Base-by-base conservation (phyloP, 2,888 invertebrate genomes). In the Strigamia crassipes region DNA sequence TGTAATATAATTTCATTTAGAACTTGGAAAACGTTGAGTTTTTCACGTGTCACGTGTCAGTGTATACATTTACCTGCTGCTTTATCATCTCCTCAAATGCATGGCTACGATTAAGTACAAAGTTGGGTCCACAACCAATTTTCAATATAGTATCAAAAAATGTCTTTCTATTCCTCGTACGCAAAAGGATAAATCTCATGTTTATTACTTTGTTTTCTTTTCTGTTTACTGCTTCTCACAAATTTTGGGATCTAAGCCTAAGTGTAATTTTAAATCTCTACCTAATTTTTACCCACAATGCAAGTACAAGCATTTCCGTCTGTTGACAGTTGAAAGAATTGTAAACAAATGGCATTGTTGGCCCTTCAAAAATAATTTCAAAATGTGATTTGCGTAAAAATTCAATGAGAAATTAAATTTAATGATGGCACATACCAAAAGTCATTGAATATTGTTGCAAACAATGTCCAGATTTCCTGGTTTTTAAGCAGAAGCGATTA, bases 111-210 rank as follows among this genome's bases (percentile, higher is more conserved):
- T 73, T 73, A 15, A 73, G 73, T 27, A 73, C 73, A 31, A 73
- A 73, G n/a, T 27, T 73, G 27, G 73, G 73, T 6, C 73, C 73
- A 73, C 73, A 73, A 15, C 73, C 73, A 15, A 73, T 27, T 31
- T 73, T 73, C 31, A 73, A 73, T 27, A 73, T 2, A 1, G 73
- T 31, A 13, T 73, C 31, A 73, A 31, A 73, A 61, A 61, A 61
- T 23, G 61, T 61, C 12, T 21, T 61, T 18, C 61, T 23, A 9
- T 12, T 73, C 27, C 27, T 73, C 73, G 0, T 18, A 10, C 61
- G 13, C 31, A 73, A 31, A 15, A 73, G 31, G 15, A 73, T 73
- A 73, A 73, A 73, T 73, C 31, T 27, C 73, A 73, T 73, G 0
- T 73, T 27, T 73, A 73, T 15, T 31, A 13, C 31, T 73, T 73